A percentile compares a stretch with the other conserved stretches of the same genome.
Evolutionary conservation across 1,140 invertebrate genomes (phyloP).

Genomic region (Drosophila neocordata): DNA sequence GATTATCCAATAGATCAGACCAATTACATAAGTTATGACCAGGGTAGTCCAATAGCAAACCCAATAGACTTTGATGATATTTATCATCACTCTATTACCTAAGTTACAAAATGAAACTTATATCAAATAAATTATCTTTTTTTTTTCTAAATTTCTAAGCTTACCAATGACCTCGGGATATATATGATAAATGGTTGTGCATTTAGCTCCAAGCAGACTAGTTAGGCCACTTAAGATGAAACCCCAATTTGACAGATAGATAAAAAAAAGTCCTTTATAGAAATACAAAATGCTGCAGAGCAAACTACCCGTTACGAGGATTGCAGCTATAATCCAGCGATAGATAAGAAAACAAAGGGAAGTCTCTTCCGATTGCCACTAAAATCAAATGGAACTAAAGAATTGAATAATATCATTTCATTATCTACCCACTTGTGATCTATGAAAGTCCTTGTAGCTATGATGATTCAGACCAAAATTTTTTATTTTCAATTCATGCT

Average conservation of each 20-base stretch:
- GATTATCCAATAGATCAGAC: conserved; percentile 28
- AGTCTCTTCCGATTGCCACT: conserved; percentile 46
- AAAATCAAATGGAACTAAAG: neutral
- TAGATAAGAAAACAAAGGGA: conserved; percentile 45
- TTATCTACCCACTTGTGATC: conserved; percentile 50
- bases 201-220: conserved; percentile 30
- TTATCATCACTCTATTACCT: neutral
- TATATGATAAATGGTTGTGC: conserved; percentile 31
- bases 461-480: conserved; percentile 32
- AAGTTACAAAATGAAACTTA: too few species aligned
- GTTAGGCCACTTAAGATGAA: conserved; percentile 45
- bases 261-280: conserved; percentile 31
- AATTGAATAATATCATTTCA: too few species aligned
- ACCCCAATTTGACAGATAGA: conserved; percentile 58
- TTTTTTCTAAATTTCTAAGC: neutral
- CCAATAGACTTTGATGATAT: conserved; percentile 53
- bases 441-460: conserved; percentile 30
- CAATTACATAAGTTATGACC: neutral
- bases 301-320: conserved; percentile 32
- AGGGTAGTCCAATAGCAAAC: conserved; percentile 46
- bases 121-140: neutral
- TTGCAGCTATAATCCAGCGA: conserved; percentile 42
- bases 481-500: conserved; percentile 20
- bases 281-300: conserved; percentile 5
- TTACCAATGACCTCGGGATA: conserved; percentile 28